phyloP scores from a whole-genome alignment of 2,797 vertebrate genomes.

The Phataginus tricuspis region DNA sequence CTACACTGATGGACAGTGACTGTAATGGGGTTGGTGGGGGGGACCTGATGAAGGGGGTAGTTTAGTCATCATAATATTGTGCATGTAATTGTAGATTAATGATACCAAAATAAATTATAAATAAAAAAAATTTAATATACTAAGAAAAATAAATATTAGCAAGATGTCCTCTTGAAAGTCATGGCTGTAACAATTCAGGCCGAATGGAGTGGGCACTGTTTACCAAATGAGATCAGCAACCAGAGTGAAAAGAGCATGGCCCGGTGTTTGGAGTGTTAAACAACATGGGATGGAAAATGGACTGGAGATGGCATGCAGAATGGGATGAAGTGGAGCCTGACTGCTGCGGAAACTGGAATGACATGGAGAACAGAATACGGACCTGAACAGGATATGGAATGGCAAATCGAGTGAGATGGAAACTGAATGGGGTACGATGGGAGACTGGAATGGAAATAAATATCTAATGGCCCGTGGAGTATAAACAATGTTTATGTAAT shows the following conservation, averaged over 20 bases:
- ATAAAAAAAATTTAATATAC: too few species aligned
- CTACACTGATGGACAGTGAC: too few species aligned
- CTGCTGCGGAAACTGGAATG: neutral
- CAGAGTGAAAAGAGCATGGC: slow-evolving; percentile 1
- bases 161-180: slow-evolving; percentile 25
- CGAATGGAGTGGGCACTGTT: slow-evolving; percentile 21
- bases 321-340: neutral
- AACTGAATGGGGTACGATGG: neutral
- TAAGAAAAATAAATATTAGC: neutral
- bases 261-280: slow-evolving; percentile 24
- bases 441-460: neutral
- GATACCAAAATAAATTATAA: too few species aligned
- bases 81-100: too few species aligned
- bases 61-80: too few species aligned
- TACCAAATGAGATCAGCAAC: neutral
- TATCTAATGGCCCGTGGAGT: neutral
- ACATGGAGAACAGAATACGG: too few species aligned
- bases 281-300: slow-evolving; percentile 21
- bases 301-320: slow-evolving; percentile 35
- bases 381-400: neutral
- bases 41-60: too few species aligned
- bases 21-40: too few species aligned
- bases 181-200: neutral
- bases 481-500: neutral
- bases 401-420: neutral